These are phyloP conservation scores for Salvelinus namaycush DNA, from an alignment of 2,113 vertebrate genomes.

Conservation along the genomic window DNA sequence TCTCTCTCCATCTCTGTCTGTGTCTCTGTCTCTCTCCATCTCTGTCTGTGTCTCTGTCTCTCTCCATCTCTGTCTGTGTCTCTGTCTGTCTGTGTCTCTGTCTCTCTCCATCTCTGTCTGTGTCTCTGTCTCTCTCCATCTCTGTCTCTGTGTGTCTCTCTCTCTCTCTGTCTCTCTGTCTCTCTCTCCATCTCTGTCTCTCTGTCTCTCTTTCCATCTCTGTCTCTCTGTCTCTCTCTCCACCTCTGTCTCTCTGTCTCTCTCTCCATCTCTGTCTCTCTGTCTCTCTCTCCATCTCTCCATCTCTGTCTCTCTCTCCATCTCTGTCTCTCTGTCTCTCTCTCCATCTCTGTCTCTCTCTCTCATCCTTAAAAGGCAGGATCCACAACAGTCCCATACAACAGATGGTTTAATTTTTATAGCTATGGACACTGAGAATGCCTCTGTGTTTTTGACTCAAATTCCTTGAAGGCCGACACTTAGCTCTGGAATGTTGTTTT, in stretches of 20 bases:
- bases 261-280: background rate
- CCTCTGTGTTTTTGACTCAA: constrained; percentile 61
- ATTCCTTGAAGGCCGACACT: constrained; percentile 69
- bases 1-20: background rate
- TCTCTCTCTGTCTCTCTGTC: background rate
- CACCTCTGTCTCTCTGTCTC: background rate
- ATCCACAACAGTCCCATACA: constrained; percentile 34
- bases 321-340: background rate
- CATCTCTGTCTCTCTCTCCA: no score
- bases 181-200: background rate
- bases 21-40: background rate
- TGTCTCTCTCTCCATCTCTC: background rate
- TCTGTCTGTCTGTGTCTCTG: background rate
- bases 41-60: background rate
- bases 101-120: background rate
- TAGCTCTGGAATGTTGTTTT: constrained; percentile 70
- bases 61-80: background rate
- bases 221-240: background rate
- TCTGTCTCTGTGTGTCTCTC: no score
- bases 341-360: background rate
- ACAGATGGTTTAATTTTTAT: constrained; percentile 69
- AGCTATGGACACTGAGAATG: constrained; percentile 58
- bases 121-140: no score
- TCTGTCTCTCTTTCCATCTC: background rate
- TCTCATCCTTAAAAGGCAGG: constrained; percentile 1